Percentiles rank a stretch among this genome's conserved stretches.
phyloP scores from a whole-genome alignment of 1,140 invertebrate genomes.

The Zaprionus inermis region DNA sequence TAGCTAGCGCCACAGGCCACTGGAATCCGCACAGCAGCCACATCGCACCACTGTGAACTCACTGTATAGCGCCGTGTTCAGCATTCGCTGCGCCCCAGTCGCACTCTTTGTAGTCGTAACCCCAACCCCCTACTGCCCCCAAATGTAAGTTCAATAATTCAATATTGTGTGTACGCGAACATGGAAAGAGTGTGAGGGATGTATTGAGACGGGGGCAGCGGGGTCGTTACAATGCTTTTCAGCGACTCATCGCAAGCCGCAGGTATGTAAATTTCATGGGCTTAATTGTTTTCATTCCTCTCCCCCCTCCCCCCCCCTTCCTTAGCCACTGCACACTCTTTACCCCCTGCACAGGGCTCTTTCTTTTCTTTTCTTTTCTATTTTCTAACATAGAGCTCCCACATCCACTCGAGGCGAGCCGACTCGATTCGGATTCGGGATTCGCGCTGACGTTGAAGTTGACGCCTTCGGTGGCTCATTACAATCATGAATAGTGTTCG shows the following conservation, averaged over 20 bases:
- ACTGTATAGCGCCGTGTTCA: conserved; percentile 3
- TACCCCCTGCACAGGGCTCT: conserved; percentile 29
- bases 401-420: background rate
- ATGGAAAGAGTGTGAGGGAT: background rate
- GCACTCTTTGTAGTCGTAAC: conserved; percentile 18
- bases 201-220: background rate
- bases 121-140: background rate
- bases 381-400: conserved; percentile 32
- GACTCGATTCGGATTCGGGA: conserved; percentile 19
- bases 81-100: conserved; percentile 11
- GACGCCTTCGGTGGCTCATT: conserved; percentile 82
- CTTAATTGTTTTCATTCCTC: conserved; percentile 71
- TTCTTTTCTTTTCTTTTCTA: conserved; percentile 22
- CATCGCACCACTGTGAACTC: background rate
- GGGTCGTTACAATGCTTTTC: conserved; percentile 37
- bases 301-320: background rate
- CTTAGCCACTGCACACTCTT: background rate
- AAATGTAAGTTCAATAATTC: conserved; percentile 4
- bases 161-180: conserved; percentile 8
- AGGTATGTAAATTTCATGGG: conserved; percentile 68
- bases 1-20: conserved; percentile 10
- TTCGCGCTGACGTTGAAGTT: conserved; percentile 57
- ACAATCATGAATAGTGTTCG: conserved; percentile 77
- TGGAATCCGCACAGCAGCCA: conserved; percentile 1
- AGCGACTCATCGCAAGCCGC: conserved; percentile 74